These are phyloP conservation scores for Psittacula cyanocephala DNA, from an alignment of 2,113 vertebrate genomes.

Conservation along the genomic window DNA sequence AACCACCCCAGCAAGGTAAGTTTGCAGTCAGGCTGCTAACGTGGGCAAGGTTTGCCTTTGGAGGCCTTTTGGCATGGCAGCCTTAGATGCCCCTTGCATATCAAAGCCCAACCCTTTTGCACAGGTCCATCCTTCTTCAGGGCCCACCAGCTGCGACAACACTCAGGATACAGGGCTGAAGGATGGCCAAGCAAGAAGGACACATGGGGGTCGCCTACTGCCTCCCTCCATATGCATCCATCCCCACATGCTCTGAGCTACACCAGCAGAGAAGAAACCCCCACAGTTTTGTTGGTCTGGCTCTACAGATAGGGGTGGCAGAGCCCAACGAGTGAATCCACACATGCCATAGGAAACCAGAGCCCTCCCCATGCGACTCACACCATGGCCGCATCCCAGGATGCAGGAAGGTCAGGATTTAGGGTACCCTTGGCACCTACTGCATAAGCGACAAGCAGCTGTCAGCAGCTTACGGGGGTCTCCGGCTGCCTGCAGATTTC, in stretches of 20 bases:
- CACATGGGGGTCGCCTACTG: accelerated
- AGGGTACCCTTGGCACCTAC: neutral
- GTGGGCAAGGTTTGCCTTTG: neutral
- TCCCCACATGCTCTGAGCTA: neutral
- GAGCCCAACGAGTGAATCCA: neutral
- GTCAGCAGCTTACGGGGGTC: conserved; percentile 13
- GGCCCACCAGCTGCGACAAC: neutral
- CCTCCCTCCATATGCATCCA: neutral
- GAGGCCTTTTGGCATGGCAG: neutral
- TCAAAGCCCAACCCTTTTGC: neutral
- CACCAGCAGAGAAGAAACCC: neutral
- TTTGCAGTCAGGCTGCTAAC: neutral
- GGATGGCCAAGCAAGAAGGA: neutral
- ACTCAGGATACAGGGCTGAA: neutral
- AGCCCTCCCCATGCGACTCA: neutral
- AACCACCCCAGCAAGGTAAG: neutral
- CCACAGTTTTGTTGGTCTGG: neutral
- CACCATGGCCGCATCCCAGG: neutral
- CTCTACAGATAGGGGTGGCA: neutral
- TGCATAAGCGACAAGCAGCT: conserved; percentile 54
- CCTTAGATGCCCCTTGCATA: neutral
- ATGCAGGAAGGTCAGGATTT: neutral
- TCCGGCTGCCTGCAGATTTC: conserved; percentile 19
- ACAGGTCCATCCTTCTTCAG: neutral
- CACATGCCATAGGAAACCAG: neutral